Evolutionary conservation across 2,113 vertebrate species (phyloP), one percentile per base, ranked within the genome.

Genomic region (Gnathonemus longibarbis): DNA sequence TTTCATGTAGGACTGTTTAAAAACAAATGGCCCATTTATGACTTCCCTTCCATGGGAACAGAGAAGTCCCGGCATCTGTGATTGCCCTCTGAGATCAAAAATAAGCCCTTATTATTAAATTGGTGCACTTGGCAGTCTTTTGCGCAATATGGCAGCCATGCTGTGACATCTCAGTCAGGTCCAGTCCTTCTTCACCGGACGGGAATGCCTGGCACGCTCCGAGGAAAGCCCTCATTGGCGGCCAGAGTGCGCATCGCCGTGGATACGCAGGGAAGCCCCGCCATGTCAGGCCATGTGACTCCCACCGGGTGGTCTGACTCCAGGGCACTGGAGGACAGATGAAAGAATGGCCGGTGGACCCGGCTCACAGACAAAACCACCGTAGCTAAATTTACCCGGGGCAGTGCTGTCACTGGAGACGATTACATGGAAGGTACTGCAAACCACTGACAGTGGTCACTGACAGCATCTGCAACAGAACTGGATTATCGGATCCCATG

Each of bases 321-420:
- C 91, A 92, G 91, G 11, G 53, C 5, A 15, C 35, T 21, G 52
- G 9, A 56, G 39, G 48, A 39, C 58, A n/a, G 6, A 88, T 31
- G 39, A 45, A 90, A 48, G 90, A 92, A 92, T 92, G 87, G 45
- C 88, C 46, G 52, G 56, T 50, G 49, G 66, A 48, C 52, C 53
- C 88, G 74, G 89, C 74, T 90, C 91, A 93, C 92, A 90, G 92
- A 91, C 91, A 89, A 46, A 91, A 92, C 92, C 91, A 90, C 91
- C 86, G 0, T 35, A 15, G 19, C n/a, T 87, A 52, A 3, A 35
- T 87, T 87, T 27, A 84, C 15, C 83, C 8, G 5, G 6, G 88
- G 90, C 91, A 24, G 83, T 49, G 19, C 53, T 62, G 53, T 80
- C 77, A 91, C 89, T 89, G 27, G 70, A 90, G 70, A 70, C 58